Conservation (phyloP, 2,797 vertebrate genomes). For the Coilia nasus region DNA sequence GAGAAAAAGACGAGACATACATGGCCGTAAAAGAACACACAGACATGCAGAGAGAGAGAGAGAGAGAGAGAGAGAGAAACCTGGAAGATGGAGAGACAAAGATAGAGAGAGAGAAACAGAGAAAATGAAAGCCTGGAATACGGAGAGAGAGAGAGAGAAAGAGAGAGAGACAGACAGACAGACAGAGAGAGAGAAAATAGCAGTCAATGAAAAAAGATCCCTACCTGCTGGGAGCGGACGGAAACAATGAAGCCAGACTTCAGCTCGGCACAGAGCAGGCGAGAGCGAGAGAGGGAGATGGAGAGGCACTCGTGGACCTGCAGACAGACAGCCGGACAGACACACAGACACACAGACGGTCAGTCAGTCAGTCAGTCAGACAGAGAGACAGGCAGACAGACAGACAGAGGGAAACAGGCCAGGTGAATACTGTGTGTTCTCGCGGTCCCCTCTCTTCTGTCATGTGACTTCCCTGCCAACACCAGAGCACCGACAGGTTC, state of each 20-base stretch:
- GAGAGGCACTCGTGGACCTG: conserved; percentile 21
- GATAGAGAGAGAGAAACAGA: conserved; percentile 14
- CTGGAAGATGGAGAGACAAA: not conserved
- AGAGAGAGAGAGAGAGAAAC: conserved; percentile 2
- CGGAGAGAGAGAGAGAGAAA: not conserved
- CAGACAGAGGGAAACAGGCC: conserved; percentile 42
- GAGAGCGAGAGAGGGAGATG: conserved; percentile 16
- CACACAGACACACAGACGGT: conserved; percentile 26
- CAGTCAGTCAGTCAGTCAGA: conserved; percentile 1
- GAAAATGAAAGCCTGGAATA: not conserved
- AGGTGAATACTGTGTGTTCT: conserved; percentile 46
- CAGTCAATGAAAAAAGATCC: not conserved
- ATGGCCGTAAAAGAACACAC: not conserved
- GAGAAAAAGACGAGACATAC: not conserved
- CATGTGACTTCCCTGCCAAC: conserved; percentile 11
- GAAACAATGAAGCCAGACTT: conserved; percentile 22
- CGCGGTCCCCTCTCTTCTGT: conserved; percentile 33
- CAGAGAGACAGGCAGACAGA: conserved; percentile 14
- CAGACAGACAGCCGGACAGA: conserved; percentile 28
- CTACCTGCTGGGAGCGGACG: conserved; percentile 12
- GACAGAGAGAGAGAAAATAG: not conserved
- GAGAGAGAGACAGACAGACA: not conserved
- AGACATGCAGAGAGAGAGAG: not conserved
- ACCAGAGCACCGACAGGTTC: not conserved
- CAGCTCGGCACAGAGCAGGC: conserved; percentile 30